Evolutionary conservation across 2,113 vertebrate genomes (phyloP), one percentile per base, ranked within the genome.

Genomic region (Tachysurus fulvidraco): DNA sequence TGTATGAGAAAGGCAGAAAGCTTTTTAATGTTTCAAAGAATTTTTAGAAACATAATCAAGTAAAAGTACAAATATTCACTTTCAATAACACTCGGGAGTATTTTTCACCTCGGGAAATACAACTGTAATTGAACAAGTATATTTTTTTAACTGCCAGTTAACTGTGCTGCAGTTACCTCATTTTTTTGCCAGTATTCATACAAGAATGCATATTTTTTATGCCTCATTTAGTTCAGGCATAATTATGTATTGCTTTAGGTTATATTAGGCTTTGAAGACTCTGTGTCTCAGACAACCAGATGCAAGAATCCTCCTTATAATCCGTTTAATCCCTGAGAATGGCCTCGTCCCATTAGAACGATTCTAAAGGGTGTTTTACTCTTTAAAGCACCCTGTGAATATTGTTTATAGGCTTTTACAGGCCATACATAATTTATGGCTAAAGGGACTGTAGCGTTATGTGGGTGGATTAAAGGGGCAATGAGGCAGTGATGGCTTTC

Each of bases 391-490:
- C 25, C 17, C 83, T 77, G 52, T 64, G 71, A 69, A 82, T 69
- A 82, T 87, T 73, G 80, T 77, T 86, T 78, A 77, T 46, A 86
- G 73, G 81, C 81, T 55, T 78, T 90, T 76, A 74, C 86, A 89
- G 83, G 62, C 76, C 85, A 79, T 85, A 76, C 84, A 67, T 86
- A 76, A 82, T 84, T 77, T 62, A 69, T 60, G 74, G 52, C 67
- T 44, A 14, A 13, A 55, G 60, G 77, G 59, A n/a, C 25, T 78
- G 57, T 74, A 62, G 73, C 28, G 69, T 55, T 60, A 14, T 78
- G 52, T 80, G 78, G 44, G 50, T 59, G 9, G 21, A 85, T 36
- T 52, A 44, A 50, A 50, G 65, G 12, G 41, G 82, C 73, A 77
- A 84, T 84, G 81, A 69, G n/a, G 85, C 64, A 81, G 67, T 86